Conservation (phyloP, 2,888 invertebrate species). For the Aphrophora alni region DNA sequence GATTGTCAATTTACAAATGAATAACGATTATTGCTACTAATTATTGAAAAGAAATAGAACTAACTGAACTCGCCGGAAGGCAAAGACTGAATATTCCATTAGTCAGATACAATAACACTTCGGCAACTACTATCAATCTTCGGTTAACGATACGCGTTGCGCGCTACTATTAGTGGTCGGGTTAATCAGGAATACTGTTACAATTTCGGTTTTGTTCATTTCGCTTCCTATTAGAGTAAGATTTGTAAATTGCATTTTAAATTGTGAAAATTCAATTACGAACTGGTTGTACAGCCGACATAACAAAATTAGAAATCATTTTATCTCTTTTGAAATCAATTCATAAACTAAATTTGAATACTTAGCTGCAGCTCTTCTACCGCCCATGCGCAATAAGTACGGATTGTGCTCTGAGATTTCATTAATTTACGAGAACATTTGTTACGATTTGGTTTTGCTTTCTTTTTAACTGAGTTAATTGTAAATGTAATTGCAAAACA, state of each 20-base stretch:
- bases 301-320: background rate
- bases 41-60: conserved; percentile 1
- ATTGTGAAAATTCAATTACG: background rate
- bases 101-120: background rate
- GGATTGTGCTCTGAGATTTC: background rate
- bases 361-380: background rate
- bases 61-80: background rate
- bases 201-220: background rate
- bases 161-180: background rate
- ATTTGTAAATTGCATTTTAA: background rate
- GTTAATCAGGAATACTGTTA: background rate
- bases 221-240: background rate
- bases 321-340: background rate
- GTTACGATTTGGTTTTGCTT: too few species aligned
- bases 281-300: background rate
- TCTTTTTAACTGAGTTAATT: too few species aligned
- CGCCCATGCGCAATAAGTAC: too few species aligned
- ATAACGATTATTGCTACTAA: background rate
- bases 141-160: background rate
- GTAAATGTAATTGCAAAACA: too few species aligned
- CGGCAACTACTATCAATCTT: background rate
- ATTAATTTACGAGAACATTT: background rate
- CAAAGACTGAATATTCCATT: background rate
- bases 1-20: background rate
- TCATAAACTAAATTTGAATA: background rate